Evolutionary conservation across 2,888 invertebrate species (phyloP).

Genomic region (Dyspetes luteomarginatus): DNA sequence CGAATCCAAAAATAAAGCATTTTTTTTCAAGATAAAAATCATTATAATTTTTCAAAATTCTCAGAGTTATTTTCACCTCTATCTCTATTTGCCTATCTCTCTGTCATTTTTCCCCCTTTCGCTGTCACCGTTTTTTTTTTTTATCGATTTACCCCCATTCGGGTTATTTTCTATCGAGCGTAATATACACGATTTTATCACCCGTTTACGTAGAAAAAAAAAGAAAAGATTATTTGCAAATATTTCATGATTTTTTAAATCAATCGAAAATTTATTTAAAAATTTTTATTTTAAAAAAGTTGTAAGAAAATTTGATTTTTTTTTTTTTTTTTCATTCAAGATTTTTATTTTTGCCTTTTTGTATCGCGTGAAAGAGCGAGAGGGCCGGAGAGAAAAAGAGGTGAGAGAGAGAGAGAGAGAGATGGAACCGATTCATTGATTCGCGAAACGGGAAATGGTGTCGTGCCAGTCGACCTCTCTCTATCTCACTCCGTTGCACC

Average conservation of each 20-base stretch:
- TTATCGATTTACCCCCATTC: constrained; percentile 63
- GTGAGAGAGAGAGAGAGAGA: constrained; percentile 30
- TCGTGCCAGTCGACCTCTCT: constrained; percentile 53
- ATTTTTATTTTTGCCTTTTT: background rate
- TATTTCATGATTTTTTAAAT: background rate
- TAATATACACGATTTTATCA: constrained; percentile 21
- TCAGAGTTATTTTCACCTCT: no score
- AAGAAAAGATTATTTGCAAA: constrained; percentile 19
- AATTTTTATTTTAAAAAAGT: background rate
- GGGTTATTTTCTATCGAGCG: constrained; percentile 43
- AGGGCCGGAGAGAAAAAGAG: background rate
- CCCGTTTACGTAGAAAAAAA: constrained; percentile 8
- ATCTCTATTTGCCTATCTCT: background rate
- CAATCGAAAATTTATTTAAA: background rate
- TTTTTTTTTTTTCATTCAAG: no score
- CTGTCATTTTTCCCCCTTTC: background rate
- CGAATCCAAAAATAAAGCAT: background rate
- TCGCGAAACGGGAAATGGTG: constrained; percentile 65
- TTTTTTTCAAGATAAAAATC: background rate
- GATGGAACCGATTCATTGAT: constrained; percentile 64
- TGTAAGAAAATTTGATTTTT: background rate
- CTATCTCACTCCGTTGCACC: background rate
- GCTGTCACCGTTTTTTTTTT: constrained; percentile 38
- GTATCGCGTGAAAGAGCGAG: background rate
- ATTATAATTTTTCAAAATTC: no score